Evolutionary conservation across 2,888 invertebrate genomes (phyloP), one percentile per base, ranked within the genome.

Genomic region (Seira sanloemensis): DNA sequence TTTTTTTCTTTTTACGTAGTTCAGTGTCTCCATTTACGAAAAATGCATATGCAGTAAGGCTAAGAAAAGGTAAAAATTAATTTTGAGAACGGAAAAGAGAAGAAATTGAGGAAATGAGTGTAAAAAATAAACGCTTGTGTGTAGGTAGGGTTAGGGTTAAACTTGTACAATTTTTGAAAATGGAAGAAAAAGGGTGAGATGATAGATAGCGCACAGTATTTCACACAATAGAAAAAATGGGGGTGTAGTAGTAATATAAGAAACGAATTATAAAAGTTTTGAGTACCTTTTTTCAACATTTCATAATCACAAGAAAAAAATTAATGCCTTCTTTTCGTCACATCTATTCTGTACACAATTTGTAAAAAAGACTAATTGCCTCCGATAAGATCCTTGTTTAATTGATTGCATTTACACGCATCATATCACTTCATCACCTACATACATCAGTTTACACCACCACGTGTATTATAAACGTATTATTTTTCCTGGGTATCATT

Each of bases 41-140:
- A n/a, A n/a, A n/a, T n/a, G n/a, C n/a, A n/a, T n/a, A n/a, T n/a
- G n/a, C n/a, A n/a, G n/a, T n/a, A n/a, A n/a, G n/a, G n/a, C n/a
- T n/a, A n/a, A n/a, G n/a, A n/a, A n/a, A n/a, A n/a, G n/a, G n/a
- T n/a, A n/a, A n/a, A n/a, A n/a, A n/a, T n/a, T n/a, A n/a, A n/a
- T 37, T 37, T 37, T 37, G 37, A 37, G 37, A 72, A 76, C 82
- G 82, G 82, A 82, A 82, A 37, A 76, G 54, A 46, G 21, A 50
- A n/a, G 37, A 82, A 82, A 82, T 82, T 82, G 82, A 82, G 82
- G 82, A 82, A 82, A 82, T 76, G 76, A 76, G 71, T 68, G 25
- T 21, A 68, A 54, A 9, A 21, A 67, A 5, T 9, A 62, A 21
- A 67, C 24, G 18, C 37, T 12, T n/a, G n/a, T n/a, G n/a, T n/a